Conservation (phyloP, 2,797 vertebrate species). For the Euphonia xanthogaster region DNA sequence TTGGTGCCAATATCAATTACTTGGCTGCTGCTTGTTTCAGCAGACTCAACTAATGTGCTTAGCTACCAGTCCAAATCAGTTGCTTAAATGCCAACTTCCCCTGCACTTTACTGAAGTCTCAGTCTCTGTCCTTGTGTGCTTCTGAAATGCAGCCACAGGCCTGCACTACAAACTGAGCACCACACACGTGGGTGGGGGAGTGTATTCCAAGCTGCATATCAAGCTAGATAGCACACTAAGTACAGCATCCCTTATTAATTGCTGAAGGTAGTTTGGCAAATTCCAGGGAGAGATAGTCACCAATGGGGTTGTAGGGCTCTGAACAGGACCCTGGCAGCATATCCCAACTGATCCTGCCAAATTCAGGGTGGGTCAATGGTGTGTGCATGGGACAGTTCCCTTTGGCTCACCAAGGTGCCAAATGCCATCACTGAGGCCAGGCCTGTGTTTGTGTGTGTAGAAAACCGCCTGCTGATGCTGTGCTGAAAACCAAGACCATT, state of each 20-base stretch:
- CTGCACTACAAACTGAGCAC: neutral
- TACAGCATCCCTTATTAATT: neutral
- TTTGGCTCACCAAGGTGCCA: neutral
- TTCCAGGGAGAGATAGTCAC: neutral
- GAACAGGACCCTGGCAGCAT: neutral
- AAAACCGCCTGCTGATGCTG: neutral
- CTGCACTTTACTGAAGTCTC: neutral
- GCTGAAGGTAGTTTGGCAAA: neutral
- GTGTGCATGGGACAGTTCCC: neutral
- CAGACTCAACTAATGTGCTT: neutral
- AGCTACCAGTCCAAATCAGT: neutral
- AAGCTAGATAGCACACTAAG: neutral
- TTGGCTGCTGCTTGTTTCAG: neutral
- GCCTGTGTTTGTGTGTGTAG: neutral
- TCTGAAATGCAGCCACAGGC: neutral
- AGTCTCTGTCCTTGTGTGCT: neutral
- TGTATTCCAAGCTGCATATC: neutral
- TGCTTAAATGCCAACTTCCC: neutral
- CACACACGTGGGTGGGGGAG: neutral
- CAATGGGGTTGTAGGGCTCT: neutral
- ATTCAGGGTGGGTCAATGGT: neutral
- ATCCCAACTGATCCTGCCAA: neutral
- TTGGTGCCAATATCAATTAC: slow-evolving; percentile 17
- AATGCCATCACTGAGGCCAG: neutral
- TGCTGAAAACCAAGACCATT: neutral